Percentiles rank a stretch among this genome's conserved stretches.
Conservation (phyloP, 2,797 vertebrate genomes). For the Danio albolineatus region DNA sequence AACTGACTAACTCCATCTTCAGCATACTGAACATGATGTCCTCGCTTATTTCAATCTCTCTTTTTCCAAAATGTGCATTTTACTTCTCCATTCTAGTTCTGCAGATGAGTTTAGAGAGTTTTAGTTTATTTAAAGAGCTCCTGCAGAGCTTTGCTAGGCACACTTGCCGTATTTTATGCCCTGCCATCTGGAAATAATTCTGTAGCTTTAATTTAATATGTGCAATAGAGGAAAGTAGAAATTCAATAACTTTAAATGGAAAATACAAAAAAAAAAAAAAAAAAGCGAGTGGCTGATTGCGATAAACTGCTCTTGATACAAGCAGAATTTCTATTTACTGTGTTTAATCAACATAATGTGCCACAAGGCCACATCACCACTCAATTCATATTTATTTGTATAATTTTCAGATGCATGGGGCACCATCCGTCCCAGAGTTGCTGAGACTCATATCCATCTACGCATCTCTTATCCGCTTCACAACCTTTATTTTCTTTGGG, state of each 20-base stretch:
- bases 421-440: constrained; percentile 40
- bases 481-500: constrained; percentile 38
- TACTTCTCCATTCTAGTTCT: neutral
- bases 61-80: neutral
- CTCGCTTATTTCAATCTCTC: neutral
- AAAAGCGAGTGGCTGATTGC: constrained; percentile 39
- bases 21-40: neutral
- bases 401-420: constrained; percentile 34
- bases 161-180: neutral
- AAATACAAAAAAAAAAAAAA: constrained; percentile 22
- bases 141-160: neutral
- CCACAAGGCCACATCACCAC: constrained; percentile 47
- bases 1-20: neutral
- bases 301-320: constrained; percentile 32
- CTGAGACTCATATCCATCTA: constrained; percentile 24
- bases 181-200: constrained; percentile 26
- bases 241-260: constrained; percentile 28
- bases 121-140: constrained; percentile 2
- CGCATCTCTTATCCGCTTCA: constrained; percentile 22
- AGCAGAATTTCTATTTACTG: constrained; percentile 33
- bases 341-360: constrained; percentile 53
- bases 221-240: constrained; percentile 23
- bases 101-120: neutral
- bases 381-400: constrained; percentile 36
- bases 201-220: constrained; percentile 27